A percentile compares a stretch with the other conserved stretches of the same genome.
These are phyloP conservation scores for Hyperopisus bebe DNA, from an alignment of 2,113 vertebrate genomes.

Conservation along the genomic window DNA sequence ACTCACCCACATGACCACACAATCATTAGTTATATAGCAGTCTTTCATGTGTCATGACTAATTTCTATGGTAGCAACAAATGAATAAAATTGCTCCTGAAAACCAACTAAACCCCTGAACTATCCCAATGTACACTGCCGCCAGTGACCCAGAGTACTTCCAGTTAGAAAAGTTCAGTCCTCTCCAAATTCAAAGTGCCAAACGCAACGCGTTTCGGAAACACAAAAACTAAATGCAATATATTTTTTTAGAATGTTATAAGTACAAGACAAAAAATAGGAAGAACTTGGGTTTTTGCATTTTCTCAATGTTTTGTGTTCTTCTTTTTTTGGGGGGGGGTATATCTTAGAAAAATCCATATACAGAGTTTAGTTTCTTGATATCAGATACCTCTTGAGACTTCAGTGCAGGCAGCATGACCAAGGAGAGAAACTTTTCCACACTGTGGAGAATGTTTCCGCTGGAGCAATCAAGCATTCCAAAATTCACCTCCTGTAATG, in stretches of 20 bases:
- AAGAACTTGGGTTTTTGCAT: neutral
- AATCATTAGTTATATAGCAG: neutral
- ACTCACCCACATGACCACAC: neutral
- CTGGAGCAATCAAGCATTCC: constrained; percentile 57
- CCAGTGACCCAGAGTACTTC: neutral
- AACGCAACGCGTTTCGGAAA: neutral
- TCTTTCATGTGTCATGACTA: neutral
- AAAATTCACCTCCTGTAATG: constrained; percentile 65
- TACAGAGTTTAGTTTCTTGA: neutral
- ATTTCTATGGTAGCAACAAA: neutral
- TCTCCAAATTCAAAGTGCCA: neutral
- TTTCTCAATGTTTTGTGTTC: neutral
- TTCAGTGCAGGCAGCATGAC: constrained; percentile 64
- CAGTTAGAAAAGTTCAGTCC: neutral
- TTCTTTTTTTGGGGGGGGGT: neutral
- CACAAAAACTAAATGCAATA: neutral
- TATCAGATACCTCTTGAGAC: constrained; percentile 62
- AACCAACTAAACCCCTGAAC: neutral
- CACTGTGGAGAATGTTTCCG: constrained; percentile 54
- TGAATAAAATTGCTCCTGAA: neutral
- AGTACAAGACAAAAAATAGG: neutral
- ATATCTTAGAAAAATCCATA: neutral
- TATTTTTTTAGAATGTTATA: neutral
- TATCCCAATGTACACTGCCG: neutral
- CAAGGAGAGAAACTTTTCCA: constrained; percentile 64